Percentiles rank a stretch among this genome's conserved stretches.
These are phyloP conservation scores for Patiria pectinifera DNA, from an alignment of 53 echinoderm and acorn worm genomes.

Conservation along the genomic window DNA sequence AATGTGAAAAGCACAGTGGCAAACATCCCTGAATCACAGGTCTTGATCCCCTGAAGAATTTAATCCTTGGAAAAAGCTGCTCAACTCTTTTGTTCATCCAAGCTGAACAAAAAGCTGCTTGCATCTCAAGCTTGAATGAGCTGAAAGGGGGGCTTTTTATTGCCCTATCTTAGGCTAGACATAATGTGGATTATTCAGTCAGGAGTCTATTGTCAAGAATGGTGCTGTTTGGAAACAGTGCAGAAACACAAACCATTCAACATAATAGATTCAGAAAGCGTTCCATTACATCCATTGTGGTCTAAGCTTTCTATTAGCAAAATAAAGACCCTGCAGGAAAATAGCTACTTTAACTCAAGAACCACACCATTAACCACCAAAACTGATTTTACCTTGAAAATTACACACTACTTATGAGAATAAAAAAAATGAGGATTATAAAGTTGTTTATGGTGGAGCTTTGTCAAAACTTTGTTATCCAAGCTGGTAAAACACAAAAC, in stretches of 20 bases:
- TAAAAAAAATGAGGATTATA: background rate
- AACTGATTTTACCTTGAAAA: background rate
- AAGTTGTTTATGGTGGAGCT: background rate
- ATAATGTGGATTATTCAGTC: constrained; percentile 27
- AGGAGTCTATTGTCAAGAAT: background rate
- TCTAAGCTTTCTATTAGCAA: background rate
- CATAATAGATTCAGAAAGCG: constrained; percentile 2
- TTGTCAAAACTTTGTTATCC: background rate
- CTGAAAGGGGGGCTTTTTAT: constrained; percentile 6
- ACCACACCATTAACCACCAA: background rate
- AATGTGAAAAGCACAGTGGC: background rate
- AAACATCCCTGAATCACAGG: background rate
- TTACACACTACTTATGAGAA: background rate
- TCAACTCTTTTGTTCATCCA: background rate
- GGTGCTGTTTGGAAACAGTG: constrained; percentile 33
- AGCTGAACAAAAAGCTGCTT: background rate
- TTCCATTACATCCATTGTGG: background rate
- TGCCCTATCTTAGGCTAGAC: constrained; percentile 2
- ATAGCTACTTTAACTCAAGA: background rate
- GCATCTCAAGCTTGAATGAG: background rate
- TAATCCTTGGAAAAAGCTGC: constrained; percentile 26
- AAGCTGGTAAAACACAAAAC: too few species aligned
- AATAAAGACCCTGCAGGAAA: background rate
- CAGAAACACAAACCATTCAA: background rate
- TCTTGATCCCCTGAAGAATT: constrained; percentile 25